These are phyloP conservation scores for Chrysemys picta DNA, from an alignment of 2,113 vertebrate genomes.

Conservation along the genomic window DNA sequence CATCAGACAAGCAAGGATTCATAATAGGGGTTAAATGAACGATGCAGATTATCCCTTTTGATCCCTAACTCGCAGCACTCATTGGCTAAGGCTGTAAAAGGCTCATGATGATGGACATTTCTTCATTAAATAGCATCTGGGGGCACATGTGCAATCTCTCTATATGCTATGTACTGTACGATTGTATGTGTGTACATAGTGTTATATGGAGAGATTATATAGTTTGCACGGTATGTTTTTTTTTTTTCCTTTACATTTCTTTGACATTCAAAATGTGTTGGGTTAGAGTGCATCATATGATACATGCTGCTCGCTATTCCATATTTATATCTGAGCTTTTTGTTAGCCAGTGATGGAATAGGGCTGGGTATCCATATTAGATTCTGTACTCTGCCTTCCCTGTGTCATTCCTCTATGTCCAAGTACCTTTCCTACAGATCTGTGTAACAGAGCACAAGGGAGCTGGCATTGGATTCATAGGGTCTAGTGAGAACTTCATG, in stretches of 20 bases:
- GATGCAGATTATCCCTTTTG: background rate
- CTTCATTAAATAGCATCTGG: background rate
- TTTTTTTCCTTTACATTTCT: rapidly evolving
- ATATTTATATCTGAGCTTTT: background rate
- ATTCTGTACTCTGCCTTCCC: background rate
- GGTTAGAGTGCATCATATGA: background rate
- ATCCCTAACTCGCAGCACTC: background rate
- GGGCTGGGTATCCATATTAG: background rate
- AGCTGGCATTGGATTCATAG: background rate
- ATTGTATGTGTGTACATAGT: background rate
- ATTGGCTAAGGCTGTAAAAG: background rate
- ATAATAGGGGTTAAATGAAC: background rate
- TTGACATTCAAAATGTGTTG: background rate
- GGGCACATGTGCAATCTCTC: background rate
- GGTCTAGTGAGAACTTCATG: background rate
- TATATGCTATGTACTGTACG: background rate
- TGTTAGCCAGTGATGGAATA: background rate
- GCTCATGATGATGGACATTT: background rate
- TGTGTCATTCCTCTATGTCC: background rate
- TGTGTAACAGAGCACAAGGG: background rate
- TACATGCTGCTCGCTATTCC: background rate
- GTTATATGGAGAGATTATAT: background rate
- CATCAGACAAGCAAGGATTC: background rate
- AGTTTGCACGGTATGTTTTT: background rate
- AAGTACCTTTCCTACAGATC: background rate